Conservation (phyloP, 2,113 vertebrate genomes). For the Abramis brama region DNA sequence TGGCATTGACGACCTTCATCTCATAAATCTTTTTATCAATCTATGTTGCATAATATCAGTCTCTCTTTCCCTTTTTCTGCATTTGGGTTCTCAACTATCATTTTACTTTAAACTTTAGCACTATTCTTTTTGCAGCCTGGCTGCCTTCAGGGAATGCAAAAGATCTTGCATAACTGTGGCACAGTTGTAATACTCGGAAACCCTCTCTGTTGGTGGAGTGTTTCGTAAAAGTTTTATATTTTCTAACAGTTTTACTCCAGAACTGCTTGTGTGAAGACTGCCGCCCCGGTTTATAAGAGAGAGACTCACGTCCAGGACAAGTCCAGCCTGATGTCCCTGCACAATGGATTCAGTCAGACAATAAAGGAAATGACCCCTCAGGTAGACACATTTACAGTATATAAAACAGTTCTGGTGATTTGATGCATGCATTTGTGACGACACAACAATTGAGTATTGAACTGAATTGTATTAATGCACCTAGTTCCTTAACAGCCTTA, state of each 20-base stretch:
- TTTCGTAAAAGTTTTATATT: slow-evolving; percentile 1
- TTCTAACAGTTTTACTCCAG: slow-evolving; percentile 82
- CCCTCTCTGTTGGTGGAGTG: background rate
- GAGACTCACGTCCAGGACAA: slow-evolving; percentile 77
- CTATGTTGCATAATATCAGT: background rate
- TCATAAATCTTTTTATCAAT: background rate
- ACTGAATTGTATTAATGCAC: no score
- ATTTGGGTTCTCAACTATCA: background rate
- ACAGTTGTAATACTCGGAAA: background rate
- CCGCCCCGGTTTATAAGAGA: slow-evolving; percentile 78
- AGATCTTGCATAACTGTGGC: background rate
- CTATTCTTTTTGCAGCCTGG: background rate
- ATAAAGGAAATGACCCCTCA: slow-evolving; percentile 78
- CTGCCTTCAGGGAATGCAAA: background rate
- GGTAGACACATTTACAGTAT: slow-evolving; percentile 66
- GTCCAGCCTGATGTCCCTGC: slow-evolving; percentile 77
- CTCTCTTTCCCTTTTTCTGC: background rate
- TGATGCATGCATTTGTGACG: background rate
- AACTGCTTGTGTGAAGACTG: slow-evolving; percentile 78
- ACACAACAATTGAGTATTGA: background rate
- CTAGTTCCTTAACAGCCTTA: no score
- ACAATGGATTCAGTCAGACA: slow-evolving; percentile 81
- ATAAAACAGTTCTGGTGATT: background rate
- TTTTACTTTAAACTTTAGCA: background rate
- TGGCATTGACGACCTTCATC: background rate